Evolutionary conservation across 2,888 invertebrate species (phyloP).

Genomic region (Nomada ferruginata): DNA sequence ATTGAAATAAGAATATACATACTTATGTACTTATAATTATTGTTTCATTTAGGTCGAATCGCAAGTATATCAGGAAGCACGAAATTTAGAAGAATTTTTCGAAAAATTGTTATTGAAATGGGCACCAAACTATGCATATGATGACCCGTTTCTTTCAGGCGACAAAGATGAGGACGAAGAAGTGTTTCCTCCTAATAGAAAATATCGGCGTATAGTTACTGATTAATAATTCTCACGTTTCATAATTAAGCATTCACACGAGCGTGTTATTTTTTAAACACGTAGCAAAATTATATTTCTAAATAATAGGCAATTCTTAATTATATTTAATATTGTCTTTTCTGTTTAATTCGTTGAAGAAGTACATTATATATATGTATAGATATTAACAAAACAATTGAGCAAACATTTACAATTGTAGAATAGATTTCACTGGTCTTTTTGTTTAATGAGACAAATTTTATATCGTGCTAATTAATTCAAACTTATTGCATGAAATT

Average conservation of each 20-base stretch:
- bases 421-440: constrained; percentile 19
- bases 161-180: constrained; percentile 84
- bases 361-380: constrained; percentile 27
- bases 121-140: constrained; percentile 91
- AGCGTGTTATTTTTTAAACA: constrained; percentile 41
- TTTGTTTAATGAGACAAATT: constrained; percentile 28
- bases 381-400: constrained; percentile 26
- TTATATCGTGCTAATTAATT: constrained; percentile 17
- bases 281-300: constrained; percentile 40
- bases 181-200: constrained; percentile 85
- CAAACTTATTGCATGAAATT: constrained; percentile 40
- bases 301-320: constrained; percentile 27
- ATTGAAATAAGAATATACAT: background rate
- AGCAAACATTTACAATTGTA: constrained; percentile 32
- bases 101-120: constrained; percentile 92
- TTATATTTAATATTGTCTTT: constrained; percentile 34
- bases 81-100: constrained; percentile 93
- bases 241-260: constrained; percentile 23
- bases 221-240: constrained; percentile 77
- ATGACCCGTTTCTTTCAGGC: constrained; percentile 83
- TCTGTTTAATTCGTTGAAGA: constrained; percentile 40
- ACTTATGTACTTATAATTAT: background rate
- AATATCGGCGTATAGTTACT: constrained; percentile 85
- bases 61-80: constrained; percentile 91
- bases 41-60: constrained; percentile 88